Evolutionary conservation across 2,888 invertebrate species (phyloP).

Genomic region (Leucophenga maculata): DNA sequence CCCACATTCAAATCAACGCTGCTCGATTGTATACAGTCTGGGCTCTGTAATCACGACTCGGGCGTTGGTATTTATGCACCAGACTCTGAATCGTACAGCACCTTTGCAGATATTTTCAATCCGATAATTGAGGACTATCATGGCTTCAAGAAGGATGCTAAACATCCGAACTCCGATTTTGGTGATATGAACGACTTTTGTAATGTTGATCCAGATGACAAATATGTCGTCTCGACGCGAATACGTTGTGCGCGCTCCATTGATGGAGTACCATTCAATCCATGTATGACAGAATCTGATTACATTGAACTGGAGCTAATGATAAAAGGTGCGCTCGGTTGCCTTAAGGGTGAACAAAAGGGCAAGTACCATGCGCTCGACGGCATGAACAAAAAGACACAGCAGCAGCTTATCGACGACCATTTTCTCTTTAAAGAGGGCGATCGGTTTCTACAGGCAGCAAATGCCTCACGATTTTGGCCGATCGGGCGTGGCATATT

Average conservation of each 20-base stretch:
- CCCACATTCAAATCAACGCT: constrained; percentile 89
- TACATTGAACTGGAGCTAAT: constrained; percentile 96
- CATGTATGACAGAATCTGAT: constrained; percentile 93
- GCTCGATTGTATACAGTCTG: constrained; percentile 94
- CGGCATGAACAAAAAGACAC: constrained; percentile 93
- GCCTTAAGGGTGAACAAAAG: constrained; percentile 88
- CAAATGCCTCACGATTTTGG: constrained; percentile 97
- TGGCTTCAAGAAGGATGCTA: constrained; percentile 93
- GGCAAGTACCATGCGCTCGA: constrained; percentile 94
- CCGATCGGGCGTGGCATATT: constrained; percentile 96
- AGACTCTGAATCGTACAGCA: constrained; percentile 94
- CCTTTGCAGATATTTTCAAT: constrained; percentile 93
- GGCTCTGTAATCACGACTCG: constrained; percentile 95
- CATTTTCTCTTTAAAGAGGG: constrained; percentile 98
- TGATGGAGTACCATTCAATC: constrained; percentile 97
- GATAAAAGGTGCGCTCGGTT: constrained; percentile 83
- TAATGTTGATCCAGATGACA: constrained; percentile 91
- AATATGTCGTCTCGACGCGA: constrained; percentile 94
- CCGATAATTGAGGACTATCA: constrained; percentile 98
- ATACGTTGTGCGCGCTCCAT: constrained; percentile 95
- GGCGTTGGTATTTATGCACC: constrained; percentile 97
- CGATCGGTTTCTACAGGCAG: constrained; percentile 82
- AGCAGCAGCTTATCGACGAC: constrained; percentile 95
- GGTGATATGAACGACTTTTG: constrained; percentile 91
- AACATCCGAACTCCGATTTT: constrained; percentile 93